Evolutionary conservation across 2,888 invertebrate genomes (phyloP), one percentile per base, ranked within the genome.

Genomic region (Ophion obscuratus): DNA sequence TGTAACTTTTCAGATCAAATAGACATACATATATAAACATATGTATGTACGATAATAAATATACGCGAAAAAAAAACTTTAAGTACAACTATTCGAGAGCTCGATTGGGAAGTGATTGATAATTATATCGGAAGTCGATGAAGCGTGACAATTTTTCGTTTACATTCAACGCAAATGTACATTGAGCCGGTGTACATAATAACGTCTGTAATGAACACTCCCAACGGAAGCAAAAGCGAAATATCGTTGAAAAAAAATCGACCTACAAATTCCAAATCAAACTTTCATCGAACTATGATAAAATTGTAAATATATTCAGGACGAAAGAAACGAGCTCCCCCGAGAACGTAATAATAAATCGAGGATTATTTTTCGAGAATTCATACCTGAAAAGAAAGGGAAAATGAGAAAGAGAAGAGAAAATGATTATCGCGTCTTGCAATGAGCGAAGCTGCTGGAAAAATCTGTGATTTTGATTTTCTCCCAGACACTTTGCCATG

Each of bases 401-500:
- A 10, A 59, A 44, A 57, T 6, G 24, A 67, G 64, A 24, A 83
- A 76, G 64, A 68, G 6, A 67, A 61, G 64, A 66, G 20, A n/a
- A 40, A 53, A 64, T 31, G 53, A 31, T 47, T 66, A 31, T 76
- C 61, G 44, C 20, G 17, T 62, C 64, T 36, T 53, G 68, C 9
- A 53, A 31, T 44, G 44, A 80, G 31, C 76, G 31, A 62, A 74
- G 74, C 59, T 66, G 40, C 40, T 53, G 71, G 27, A 31, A 67
- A 62, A 67, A 74, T 78, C 85, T 84, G 87, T 84, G 84, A 84
- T 83, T 83, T 81, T 87, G 47, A 53, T 79, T 84, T 78, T 78
- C 66, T 47, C 61, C 57, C 40, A 40, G 40, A 67, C 59, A 62
- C 66, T 57, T 67, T 47, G 66, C 74, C 31, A 75, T 77, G 74